Evolutionary conservation across 2,113 vertebrate species (phyloP).

Genomic region (Microtus oregoni): DNA sequence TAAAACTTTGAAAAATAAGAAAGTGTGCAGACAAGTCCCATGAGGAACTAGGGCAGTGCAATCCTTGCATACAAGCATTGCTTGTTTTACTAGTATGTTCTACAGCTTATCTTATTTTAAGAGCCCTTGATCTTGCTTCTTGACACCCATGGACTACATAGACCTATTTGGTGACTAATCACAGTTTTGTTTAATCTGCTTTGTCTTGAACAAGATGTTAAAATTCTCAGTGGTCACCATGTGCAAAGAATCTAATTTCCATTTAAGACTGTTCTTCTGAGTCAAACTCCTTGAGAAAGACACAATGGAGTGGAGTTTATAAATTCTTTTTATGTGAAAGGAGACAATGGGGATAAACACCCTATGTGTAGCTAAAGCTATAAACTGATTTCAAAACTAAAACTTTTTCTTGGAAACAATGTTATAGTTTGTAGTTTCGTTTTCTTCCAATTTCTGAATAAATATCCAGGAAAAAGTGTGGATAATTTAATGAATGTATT

Average conservation of each 20-base stretch:
- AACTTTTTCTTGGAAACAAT: background rate
- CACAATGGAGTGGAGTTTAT: background rate
- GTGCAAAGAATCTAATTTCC: background rate
- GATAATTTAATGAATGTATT: background rate
- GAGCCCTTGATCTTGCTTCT: slow-evolving; percentile 24
- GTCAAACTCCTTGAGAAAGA: background rate
- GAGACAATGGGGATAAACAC: background rate
- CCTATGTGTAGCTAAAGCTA: background rate
- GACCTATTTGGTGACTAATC: background rate
- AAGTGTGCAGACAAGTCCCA: slow-evolving; percentile 50
- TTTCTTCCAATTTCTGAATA: background rate
- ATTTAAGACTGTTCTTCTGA: background rate
- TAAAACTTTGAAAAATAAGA: slow-evolving; percentile 66
- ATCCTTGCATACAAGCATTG: slow-evolving; percentile 8
- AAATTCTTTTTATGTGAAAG: background rate
- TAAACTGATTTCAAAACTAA: slow-evolving; percentile 27
- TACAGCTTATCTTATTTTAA: background rate
- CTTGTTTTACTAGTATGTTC: background rate
- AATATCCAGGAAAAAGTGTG: background rate
- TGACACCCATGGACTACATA: background rate
- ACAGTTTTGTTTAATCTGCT: background rate
- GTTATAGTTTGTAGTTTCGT: background rate
- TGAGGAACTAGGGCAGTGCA: background rate
- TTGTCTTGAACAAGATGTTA: background rate
- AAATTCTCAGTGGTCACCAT: background rate